These are phyloP conservation scores for Gibbula magus DNA, from an alignment of 2,888 invertebrate species.

Conservation along the genomic window DNA sequence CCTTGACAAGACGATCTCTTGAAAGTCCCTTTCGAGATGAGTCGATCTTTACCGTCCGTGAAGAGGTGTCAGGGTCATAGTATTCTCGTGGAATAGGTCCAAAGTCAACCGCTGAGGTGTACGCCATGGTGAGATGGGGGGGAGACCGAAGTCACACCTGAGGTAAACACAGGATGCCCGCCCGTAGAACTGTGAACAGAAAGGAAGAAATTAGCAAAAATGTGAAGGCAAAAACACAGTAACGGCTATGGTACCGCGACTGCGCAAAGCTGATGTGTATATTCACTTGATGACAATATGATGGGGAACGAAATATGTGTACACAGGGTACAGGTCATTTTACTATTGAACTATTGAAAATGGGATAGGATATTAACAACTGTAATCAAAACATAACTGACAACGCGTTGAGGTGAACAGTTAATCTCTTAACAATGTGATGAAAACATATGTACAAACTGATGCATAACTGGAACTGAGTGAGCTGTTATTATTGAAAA, in stretches of 20 bases:
- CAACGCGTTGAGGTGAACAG: too few relatives aligned
- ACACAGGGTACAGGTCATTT: too few relatives aligned
- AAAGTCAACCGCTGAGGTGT: background rate
- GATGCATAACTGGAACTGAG: too few relatives aligned
- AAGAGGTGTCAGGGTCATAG: background rate
- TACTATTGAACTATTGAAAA: too few relatives aligned
- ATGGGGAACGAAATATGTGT: too few relatives aligned
- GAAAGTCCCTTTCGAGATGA: too few relatives aligned
- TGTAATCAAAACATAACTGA: too few relatives aligned
- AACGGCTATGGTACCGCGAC: slow-evolving; percentile 7
- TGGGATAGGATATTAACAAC: too few relatives aligned
- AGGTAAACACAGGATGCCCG: background rate
- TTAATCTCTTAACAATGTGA: background rate
- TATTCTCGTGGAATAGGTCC: background rate
- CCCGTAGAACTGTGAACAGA: background rate
- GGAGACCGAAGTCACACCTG: background rate
- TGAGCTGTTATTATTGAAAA: too few relatives aligned
- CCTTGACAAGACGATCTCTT: background rate
- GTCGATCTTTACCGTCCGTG: background rate
- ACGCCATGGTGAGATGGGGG: background rate
- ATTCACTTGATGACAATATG: too few relatives aligned
- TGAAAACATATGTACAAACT: background rate
- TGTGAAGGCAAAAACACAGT: background rate
- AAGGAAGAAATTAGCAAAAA: background rate
- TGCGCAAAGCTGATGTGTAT: background rate